A percentile compares a stretch with the other conserved stretches of the same genome.
phyloP scores from a whole-genome alignment of 1,140 invertebrate genomes.

The Coenobita brevimanus region DNA sequence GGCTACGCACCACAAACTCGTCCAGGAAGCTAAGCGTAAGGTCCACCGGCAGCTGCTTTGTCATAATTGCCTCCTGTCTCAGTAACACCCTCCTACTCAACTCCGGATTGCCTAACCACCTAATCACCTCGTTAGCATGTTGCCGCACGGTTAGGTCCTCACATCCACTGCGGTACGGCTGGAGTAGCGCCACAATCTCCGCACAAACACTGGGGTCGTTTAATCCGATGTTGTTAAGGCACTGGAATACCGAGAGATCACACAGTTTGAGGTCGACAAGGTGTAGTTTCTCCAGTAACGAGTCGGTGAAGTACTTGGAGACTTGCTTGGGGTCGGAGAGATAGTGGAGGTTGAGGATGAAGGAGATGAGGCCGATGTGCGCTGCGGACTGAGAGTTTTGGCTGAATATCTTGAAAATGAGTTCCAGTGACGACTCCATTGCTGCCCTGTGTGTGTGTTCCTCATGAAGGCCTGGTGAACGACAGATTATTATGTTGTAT shows the following conservation, averaged over 20 bases:
- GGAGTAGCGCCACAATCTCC: slow-evolving; percentile 23
- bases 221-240: slow-evolving; percentile 59
- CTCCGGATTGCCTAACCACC: slow-evolving; percentile 40
- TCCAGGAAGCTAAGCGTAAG: slow-evolving; percentile 54
- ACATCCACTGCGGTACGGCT: slow-evolving; percentile 3
- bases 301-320: slow-evolving; percentile 55
- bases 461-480: slow-evolving; percentile 28
- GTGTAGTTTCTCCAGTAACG: slow-evolving; percentile 34
- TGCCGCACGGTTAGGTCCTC: neutral
- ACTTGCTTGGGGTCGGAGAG: slow-evolving; percentile 41
- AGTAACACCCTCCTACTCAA: slow-evolving; percentile 26
- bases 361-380: slow-evolving; percentile 28
- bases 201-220: slow-evolving; percentile 38
- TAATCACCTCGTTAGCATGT: slow-evolving; percentile 23
- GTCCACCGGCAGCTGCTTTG: slow-evolving; percentile 1
- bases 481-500: too few species aligned
- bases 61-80: slow-evolving; percentile 41
- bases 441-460: slow-evolving; percentile 14
- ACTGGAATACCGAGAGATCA: slow-evolving; percentile 40
- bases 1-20: slow-evolving; percentile 15
- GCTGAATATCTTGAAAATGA: slow-evolving; percentile 51
- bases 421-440: slow-evolving; percentile 34
- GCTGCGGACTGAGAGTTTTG: neutral
- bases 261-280: neutral
- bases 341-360: slow-evolving; percentile 46